Evolutionary conservation across 2,113 vertebrate genomes (phyloP).

Genomic region (Hyperopisus bebe): DNA sequence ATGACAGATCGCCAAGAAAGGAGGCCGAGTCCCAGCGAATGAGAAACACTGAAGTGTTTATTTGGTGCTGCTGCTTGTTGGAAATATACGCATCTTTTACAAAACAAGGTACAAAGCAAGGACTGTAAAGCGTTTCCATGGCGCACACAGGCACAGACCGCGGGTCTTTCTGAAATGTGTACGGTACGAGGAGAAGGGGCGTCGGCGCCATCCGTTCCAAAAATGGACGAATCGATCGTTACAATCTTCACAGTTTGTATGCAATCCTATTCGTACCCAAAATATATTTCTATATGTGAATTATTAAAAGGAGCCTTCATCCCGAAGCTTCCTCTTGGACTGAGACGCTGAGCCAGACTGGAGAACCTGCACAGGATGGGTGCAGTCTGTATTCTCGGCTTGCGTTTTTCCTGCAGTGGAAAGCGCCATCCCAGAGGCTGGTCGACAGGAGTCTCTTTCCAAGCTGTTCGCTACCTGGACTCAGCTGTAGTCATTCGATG

Average conservation of each 20-base stretch:
- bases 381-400: background rate
- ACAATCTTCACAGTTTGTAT: slow-evolving; percentile 3
- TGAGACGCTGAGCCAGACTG: background rate
- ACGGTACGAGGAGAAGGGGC: background rate
- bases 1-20: background rate
- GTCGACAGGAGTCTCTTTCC: background rate
- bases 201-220: background rate
- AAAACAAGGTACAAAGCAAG: slow-evolving; percentile 31
- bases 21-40: background rate
- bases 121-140: slow-evolving; percentile 21
- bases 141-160: background rate
- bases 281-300: background rate
- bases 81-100: slow-evolving; percentile 31
- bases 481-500: background rate
- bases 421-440: background rate
- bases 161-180: background rate
- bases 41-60: slow-evolving; percentile 38
- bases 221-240: background rate
- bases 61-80: slow-evolving; percentile 43
- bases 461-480: background rate
- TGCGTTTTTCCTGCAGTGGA: background rate
- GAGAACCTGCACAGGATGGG: background rate
- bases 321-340: background rate
- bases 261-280: background rate
- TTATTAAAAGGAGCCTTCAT: background rate